Evolutionary conservation across 2,797 vertebrate genomes (phyloP).

Genomic region (Gymnocypris eckloni): DNA sequence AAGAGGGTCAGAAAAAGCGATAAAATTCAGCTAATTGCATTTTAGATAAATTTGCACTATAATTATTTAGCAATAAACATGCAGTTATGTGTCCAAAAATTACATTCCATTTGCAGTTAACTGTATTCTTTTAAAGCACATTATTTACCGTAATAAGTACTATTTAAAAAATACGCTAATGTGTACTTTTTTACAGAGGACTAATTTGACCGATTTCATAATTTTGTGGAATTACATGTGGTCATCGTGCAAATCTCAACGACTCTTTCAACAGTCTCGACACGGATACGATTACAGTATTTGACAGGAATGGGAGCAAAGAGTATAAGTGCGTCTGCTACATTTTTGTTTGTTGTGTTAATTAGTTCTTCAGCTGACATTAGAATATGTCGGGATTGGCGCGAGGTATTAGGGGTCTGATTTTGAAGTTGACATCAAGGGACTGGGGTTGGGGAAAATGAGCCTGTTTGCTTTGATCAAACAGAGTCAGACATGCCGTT

Average conservation of each 20-base stretch:
- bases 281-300: neutral
- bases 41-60: neutral
- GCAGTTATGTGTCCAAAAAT: neutral
- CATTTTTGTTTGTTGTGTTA: slow-evolving; percentile 39
- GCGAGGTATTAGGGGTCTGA: slow-evolving; percentile 25
- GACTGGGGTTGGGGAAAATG: neutral
- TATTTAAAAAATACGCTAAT: neutral
- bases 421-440: slow-evolving; percentile 29
- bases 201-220: neutral
- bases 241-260: neutral
- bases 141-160: neutral
- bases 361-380: slow-evolving; percentile 8
- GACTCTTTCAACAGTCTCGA: neutral
- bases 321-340: neutral
- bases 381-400: neutral
- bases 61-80: neutral
- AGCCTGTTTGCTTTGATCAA: slow-evolving; percentile 33
- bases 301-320: slow-evolving; percentile 2
- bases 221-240: neutral
- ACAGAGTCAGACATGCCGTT: neutral
- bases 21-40: neutral
- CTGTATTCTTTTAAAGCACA: neutral
- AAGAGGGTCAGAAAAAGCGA: neutral
- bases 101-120: neutral
- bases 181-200: neutral